Evolutionary conservation across 1,140 invertebrate species (phyloP), one percentile per base, ranked within the genome.

Genomic region (Saccostrea cuccullata): DNA sequence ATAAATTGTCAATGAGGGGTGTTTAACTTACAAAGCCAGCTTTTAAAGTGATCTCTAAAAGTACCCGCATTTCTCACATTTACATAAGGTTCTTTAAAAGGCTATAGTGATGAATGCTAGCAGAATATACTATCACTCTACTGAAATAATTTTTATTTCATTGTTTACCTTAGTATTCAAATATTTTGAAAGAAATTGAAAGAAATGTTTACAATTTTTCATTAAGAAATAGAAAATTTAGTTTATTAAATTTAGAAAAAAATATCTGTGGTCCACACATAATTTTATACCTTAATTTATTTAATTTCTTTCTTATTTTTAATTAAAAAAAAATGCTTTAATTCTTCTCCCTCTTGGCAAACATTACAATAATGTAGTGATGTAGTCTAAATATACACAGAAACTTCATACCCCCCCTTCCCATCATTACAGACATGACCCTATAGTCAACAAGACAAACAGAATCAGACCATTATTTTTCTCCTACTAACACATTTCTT

Each of bases 91-190:
- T 77, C 70, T 77, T 77, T 77, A 77, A 77, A 77, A 36, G 26
- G 26, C 70, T 15, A 23, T 40, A 17, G 26, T 36, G 13, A 23
- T 30, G 70, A 77, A 36, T 77, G 26, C 26, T 17, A 17, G 26
- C 23, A 77, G 2, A 77, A 77, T 77, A 36, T 26, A 11, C 70
- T 13, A 15, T 15, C 70, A 77, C 70, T 77, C 36, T 30, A 77
- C 70, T 13, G 30, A 77, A 77, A 15, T 30, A 77, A 77, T 77
- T 77, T 77, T 77, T 36, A 77, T 77, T 77, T 77, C 70, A 77
- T 3, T 77, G 70, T 77, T 77, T 77, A 36, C 70, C 30, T 36
- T 4, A 77, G 26, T 12, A 36, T 36, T 77, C 70, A 77, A 77
- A 77, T 26, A 77, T 15, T 77, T 30, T 77, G 30, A 30, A 77